Evolutionary conservation across 1,140 invertebrate species (phyloP).

Genomic region (Drosophila bipectinata): DNA sequence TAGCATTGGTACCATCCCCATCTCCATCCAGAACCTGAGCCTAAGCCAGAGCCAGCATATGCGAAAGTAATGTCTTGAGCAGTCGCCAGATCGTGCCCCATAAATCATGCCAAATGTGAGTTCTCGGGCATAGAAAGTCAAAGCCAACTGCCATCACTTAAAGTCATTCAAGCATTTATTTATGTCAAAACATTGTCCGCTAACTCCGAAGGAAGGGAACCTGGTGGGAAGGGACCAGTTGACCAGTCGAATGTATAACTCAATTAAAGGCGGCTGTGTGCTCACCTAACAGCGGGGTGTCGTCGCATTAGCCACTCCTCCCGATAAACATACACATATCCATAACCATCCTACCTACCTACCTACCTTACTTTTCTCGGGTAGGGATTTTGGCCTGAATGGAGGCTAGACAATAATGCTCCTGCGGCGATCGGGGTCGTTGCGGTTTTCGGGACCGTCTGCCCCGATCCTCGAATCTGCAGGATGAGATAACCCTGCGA

Average conservation of each 20-base stretch:
- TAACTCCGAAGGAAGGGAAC: constrained; percentile 26
- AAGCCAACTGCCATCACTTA: constrained; percentile 75
- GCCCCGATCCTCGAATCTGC: constrained; percentile 26
- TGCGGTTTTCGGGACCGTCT: constrained; percentile 55
- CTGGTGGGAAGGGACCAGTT: constrained; percentile 24
- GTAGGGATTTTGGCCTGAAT: constrained; percentile 50
- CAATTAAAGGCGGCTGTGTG: constrained; percentile 75
- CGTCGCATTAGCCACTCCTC: constrained; percentile 74
- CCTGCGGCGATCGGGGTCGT: constrained; percentile 62
- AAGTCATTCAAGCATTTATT: constrained; percentile 80
- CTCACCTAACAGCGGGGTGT: constrained; percentile 71
- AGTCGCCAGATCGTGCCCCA: constrained; percentile 61
- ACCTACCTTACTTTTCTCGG: constrained; percentile 10
- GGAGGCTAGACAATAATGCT: constrained; percentile 44
- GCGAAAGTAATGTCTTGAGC: constrained; percentile 50
- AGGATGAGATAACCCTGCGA: constrained; percentile 25
- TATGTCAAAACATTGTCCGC: constrained; percentile 78
- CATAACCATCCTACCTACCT: constrained; percentile 22
- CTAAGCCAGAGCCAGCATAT: constrained; percentile 12
- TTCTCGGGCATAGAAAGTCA: constrained; percentile 69
- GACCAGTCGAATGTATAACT: constrained; percentile 65
- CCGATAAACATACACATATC: constrained; percentile 5
- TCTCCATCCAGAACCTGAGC: constrained; percentile 3
- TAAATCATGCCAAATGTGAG: constrained; percentile 73
- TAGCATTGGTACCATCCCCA: constrained; percentile 31